Conservation (phyloP, 2,113 vertebrate species). For the Lasiurus borealis region DNA sequence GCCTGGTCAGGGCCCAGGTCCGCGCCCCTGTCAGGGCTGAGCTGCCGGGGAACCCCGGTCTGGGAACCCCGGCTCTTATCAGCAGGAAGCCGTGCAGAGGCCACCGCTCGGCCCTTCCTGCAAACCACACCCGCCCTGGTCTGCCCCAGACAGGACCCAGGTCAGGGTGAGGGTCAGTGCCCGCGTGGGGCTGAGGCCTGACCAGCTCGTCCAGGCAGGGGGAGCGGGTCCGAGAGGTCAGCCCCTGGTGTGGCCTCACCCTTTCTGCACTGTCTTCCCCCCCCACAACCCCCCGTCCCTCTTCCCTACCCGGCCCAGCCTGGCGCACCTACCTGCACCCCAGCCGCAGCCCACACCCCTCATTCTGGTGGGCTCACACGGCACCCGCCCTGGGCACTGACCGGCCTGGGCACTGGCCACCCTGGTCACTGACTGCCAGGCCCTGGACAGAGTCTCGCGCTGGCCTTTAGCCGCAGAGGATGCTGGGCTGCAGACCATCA, state of each 20-base stretch:
- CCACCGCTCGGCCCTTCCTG: not conserved
- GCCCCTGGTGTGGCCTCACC: not conserved
- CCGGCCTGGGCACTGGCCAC: not conserved
- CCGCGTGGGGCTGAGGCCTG: not conserved
- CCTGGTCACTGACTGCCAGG: too few species aligned
- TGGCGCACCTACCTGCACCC: not conserved
- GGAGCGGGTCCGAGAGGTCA: not conserved
- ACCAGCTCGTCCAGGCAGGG: not conserved
- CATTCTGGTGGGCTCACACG: too few species aligned
- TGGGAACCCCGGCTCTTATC: too few species aligned
- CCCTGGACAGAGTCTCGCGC: not conserved
- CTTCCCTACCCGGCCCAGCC: not conserved
- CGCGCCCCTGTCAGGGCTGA: too few species aligned
- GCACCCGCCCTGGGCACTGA: too few species aligned
- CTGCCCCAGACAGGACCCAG: not conserved
- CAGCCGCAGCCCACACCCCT: not conserved
- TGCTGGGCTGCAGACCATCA: accelerated
- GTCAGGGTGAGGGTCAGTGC: not conserved
- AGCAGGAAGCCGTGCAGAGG: too few species aligned
- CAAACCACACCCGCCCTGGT: not conserved
- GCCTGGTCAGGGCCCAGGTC: too few species aligned
- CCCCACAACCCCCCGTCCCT: too few species aligned
- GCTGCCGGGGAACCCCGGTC: too few species aligned
- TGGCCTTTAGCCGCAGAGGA: not conserved
- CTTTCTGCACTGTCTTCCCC: not conserved